These are phyloP conservation scores for Botrylloides violaceus DNA, from an alignment of 23 tunicate species.

Conservation along the genomic window DNA sequence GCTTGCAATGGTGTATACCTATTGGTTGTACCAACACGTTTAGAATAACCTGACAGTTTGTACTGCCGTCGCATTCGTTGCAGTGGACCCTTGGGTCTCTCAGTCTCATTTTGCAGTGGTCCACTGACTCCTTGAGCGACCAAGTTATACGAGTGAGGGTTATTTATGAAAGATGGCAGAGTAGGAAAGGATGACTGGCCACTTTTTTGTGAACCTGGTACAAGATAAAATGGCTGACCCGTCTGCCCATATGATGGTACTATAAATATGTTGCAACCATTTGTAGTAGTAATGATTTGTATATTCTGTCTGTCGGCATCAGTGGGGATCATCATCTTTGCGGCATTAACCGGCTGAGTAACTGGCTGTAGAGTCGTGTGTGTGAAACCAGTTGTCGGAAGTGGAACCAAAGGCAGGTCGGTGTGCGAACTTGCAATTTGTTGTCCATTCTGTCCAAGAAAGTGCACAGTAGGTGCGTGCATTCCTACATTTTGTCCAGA, in stretches of 20 bases:
- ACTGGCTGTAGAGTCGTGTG: no score
- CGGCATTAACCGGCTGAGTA: no score
- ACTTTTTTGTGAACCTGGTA: no score
- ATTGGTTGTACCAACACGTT: neutral
- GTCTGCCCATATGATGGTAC: no score
- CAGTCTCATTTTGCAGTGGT: neutral
- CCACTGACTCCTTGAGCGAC: neutral
- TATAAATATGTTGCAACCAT: no score
- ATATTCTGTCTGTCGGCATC: no score
- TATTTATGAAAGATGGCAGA: neutral
- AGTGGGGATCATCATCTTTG: no score
- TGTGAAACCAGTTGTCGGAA: no score
- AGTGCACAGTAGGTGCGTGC: neutral
- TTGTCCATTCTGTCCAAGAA: neutral
- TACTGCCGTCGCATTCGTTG: neutral
- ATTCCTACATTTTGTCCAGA: neutral
- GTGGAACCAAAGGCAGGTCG: no score
- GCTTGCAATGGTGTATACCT: conserved; percentile 4
- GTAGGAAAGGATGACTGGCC: neutral
- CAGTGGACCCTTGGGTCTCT: neutral
- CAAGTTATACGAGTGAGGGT: neutral
- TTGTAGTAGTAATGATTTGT: no score
- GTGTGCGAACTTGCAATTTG: neutral
- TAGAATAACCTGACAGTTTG: conserved; percentile 7
- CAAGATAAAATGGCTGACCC: no score